These are phyloP conservation scores for Thermophis baileyi DNA, from an alignment of 2,113 vertebrate genomes.

Conservation along the genomic window DNA sequence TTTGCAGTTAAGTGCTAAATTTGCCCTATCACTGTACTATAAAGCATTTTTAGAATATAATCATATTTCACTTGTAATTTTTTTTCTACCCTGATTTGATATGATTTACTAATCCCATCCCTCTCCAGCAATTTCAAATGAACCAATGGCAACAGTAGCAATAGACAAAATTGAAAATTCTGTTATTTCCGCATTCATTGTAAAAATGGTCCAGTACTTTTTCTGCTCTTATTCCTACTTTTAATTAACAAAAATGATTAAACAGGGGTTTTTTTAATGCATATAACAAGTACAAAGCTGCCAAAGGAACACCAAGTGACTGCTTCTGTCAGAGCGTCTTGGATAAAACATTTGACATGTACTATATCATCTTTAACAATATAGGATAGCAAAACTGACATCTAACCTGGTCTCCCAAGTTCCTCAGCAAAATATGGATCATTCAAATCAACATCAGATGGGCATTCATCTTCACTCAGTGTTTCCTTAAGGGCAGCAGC, in stretches of 20 bases:
- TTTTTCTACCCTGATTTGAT: not conserved
- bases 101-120: not conserved
- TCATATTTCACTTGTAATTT: not conserved
- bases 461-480: slow-evolving; percentile 80
- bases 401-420: slow-evolving; percentile 73
- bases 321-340: not conserved
- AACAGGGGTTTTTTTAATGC: not conserved
- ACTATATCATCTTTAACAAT: not conserved
- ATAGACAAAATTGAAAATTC: not conserved
- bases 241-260: not conserved
- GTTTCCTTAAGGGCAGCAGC: slow-evolving; percentile 57
- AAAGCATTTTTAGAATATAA: not conserved
- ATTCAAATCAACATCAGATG: slow-evolving; percentile 83
- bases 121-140: not conserved
- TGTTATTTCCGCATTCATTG: not conserved
- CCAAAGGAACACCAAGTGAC: not conserved
- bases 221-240: not conserved
- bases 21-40: not conserved
- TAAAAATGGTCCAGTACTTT: not conserved
- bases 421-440: slow-evolving; percentile 92
- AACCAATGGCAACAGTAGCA: not conserved
- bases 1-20: not conserved
- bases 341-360: not conserved
- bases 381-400: slow-evolving; percentile 6
- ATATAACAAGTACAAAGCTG: too few species aligned